phyloP scores from a whole-genome alignment of 2,888 invertebrate genomes.

The Netelia melanura region DNA sequence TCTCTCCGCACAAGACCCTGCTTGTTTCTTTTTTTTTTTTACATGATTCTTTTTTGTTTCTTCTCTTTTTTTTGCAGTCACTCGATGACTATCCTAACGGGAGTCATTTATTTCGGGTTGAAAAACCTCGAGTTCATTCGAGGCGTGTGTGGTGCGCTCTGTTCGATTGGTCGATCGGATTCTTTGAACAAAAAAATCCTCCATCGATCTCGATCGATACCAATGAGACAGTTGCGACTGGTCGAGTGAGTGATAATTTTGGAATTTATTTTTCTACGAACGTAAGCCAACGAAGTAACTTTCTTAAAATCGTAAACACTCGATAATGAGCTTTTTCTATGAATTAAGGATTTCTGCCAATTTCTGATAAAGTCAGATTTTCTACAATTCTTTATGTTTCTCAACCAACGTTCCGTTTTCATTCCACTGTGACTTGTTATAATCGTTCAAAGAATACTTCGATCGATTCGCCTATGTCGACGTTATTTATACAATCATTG shows the following conservation, averaged over 20 bases:
- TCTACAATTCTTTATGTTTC: too few species aligned
- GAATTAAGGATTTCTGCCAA: too few species aligned
- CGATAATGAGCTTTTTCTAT: too few species aligned
- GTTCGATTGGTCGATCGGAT: constrained; percentile 20
- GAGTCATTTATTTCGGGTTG: constrained; percentile 27
- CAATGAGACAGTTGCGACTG: neutral
- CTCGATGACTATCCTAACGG: constrained; percentile 51
- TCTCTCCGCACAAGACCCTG: constrained; percentile 4
- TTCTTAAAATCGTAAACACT: too few species aligned
- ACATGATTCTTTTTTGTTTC: constrained; percentile 7
- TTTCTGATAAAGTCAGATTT: too few species aligned
- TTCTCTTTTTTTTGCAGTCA: constrained; percentile 35
- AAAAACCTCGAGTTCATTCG: constrained; percentile 32
- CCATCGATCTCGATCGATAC: constrained; percentile 18
- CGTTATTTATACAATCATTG: too few species aligned
- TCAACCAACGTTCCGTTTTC: too few species aligned
- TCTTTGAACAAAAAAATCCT: neutral
- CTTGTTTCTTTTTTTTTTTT: neutral
- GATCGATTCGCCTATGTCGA: too few species aligned
- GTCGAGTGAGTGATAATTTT: neutral
- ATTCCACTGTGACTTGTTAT: too few species aligned
- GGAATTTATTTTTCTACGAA: neutral
- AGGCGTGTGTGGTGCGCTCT: constrained; percentile 2
- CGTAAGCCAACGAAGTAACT: too few species aligned
- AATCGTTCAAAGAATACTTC: too few species aligned